Base-by-base conservation (phyloP, 2,113 vertebrate genomes). In the Oncorhynchus masou region DNA sequence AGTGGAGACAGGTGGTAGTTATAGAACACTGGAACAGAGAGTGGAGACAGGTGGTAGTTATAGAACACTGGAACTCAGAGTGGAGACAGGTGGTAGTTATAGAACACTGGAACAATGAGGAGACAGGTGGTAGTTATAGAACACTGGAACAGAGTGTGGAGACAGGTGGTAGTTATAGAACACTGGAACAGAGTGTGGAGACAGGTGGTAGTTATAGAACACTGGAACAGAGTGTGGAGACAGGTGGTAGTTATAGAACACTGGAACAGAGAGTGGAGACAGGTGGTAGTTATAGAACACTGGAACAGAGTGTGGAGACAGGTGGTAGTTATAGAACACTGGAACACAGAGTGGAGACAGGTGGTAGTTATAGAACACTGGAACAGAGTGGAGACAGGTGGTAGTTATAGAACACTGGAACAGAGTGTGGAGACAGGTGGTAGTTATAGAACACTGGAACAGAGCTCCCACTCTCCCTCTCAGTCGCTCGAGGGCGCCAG, bases 91-190 rank as follows among this genome's bases (percentile, higher is more conserved):
- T 90, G 88, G 87, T 69, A 84, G 81, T 82, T 68, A 86, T 86
- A 86, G 77, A 87, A 78, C 78, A 59, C 57, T 69, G 34, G 39
- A 86, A 76, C 77, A 34, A 6, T 6, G 31, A 34, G 31, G 5
- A 1, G 6, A 86, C 90, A 92, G 29, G 29, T 29, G 29, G 29
- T 29, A 31, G 31, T 31, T 31, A 31, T 5, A 5, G 31, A 31
- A 31, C 31, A 31, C 31, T 31, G 89, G 39, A 34, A 34, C 31
- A 34, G 31, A 34, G 31, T 7, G 31, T 34, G 31, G 85, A 87
- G 85, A 86, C 90, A 92, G 89, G 89, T 90, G 88, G 87, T 69
- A 84, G 81, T 83, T 68, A 86, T 86, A 85, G 77, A 87, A 76
- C 78, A 59, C 57, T 69, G 34, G 39, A 34, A 34, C 31, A 34